phyloP scores from a whole-genome alignment of 2,888 invertebrate species.

The Petrolisthes cinctipes region DNA sequence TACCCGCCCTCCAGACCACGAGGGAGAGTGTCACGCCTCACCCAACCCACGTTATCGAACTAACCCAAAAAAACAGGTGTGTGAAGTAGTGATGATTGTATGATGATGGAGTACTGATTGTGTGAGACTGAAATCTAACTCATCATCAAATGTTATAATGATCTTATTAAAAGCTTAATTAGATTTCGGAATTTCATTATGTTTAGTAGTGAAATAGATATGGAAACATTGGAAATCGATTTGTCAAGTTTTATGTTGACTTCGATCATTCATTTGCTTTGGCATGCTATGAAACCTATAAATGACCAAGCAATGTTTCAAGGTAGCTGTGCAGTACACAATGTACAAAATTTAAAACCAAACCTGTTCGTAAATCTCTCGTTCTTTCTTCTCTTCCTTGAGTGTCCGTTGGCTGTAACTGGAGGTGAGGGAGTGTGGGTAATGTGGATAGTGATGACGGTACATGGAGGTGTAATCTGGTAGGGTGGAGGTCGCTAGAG shows the following conservation, averaged over 20 bases:
- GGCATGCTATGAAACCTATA: no score
- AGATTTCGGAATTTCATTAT: no score
- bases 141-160: no score
- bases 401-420: neutral
- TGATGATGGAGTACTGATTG: neutral
- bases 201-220: no score
- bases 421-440: slow-evolving; percentile 2
- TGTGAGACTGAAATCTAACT: no score
- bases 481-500: slow-evolving; percentile 39
- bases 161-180: no score
- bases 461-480: slow-evolving; percentile 52
- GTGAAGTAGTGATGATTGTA: neutral
- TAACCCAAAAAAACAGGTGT: neutral
- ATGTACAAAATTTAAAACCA: no score
- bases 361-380: slow-evolving; percentile 48
- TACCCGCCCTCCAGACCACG: slow-evolving; percentile 42
- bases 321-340: no score
- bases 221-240: no score
- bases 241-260: no score
- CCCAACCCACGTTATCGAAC: slow-evolving; percentile 54
- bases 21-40: slow-evolving; percentile 43
- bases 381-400: neutral
- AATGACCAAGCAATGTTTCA: no score
- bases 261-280: no score
- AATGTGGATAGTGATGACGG: slow-evolving; percentile 42